Evolutionary conservation across 2,113 vertebrate genomes (phyloP).

Genomic region (Megaleporinus macrocephalus): DNA sequence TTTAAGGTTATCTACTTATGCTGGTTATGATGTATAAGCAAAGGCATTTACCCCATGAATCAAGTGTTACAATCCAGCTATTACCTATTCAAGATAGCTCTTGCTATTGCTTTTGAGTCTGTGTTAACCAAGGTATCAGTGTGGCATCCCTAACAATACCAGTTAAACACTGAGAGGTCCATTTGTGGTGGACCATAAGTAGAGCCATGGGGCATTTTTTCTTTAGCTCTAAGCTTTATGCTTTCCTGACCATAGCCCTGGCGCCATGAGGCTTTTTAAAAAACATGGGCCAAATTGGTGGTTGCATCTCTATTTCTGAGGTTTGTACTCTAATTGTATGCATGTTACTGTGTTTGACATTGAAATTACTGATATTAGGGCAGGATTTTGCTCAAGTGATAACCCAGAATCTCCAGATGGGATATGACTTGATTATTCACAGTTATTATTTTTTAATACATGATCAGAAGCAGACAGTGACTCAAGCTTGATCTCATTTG

Average conservation of each 20-base stretch:
- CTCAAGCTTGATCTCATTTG: neutral
- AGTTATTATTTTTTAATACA: neutral
- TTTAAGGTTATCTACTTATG: no score
- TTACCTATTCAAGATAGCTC: neutral
- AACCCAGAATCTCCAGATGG: neutral
- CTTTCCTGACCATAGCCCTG: slow-evolving; percentile 45
- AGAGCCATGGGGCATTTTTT: neutral
- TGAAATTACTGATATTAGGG: slow-evolving; percentile 6
- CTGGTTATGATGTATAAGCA: no score
- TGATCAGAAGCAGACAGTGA: neutral
- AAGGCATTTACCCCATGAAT: no score
- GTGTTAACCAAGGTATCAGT: neutral
- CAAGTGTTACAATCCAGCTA: neutral
- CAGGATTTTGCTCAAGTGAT: neutral
- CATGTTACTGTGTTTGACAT: slow-evolving; percentile 11
- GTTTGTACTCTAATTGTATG: slow-evolving; percentile 27
- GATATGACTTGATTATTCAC: neutral
- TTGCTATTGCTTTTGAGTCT: slow-evolving; percentile 5
- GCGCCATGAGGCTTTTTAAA: slow-evolving; percentile 48
- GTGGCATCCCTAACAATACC: slow-evolving; percentile 37
- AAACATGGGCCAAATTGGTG: slow-evolving; percentile 31
- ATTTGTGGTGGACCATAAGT: slow-evolving; percentile 24
- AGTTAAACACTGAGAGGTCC: slow-evolving; percentile 49
- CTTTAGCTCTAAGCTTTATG: slow-evolving; percentile 20
- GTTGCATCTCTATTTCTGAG: slow-evolving; percentile 28